These are phyloP conservation scores for Cyclophora punctaria DNA, from an alignment of 2,888 invertebrate species.

Conservation along the genomic window DNA sequence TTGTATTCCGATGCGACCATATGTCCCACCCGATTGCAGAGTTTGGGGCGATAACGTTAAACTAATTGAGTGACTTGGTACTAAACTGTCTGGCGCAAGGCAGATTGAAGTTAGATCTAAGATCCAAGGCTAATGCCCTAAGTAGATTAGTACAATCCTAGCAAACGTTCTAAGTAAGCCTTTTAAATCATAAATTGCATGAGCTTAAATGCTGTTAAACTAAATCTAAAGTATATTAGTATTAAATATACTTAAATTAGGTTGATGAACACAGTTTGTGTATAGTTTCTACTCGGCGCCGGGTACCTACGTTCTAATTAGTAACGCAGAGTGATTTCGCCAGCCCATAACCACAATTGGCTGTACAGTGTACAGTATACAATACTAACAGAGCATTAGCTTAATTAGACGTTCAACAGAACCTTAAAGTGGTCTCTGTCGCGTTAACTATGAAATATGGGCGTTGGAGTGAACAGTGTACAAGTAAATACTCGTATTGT, in stretches of 20 bases:
- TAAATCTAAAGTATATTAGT: too few relatives aligned
- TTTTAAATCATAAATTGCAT: too few relatives aligned
- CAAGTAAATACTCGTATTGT: background rate
- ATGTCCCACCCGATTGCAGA: constrained; percentile 3
- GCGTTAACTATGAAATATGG: background rate
- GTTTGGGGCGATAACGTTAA: constrained; percentile 12
- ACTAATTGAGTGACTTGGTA: constrained; percentile 17
- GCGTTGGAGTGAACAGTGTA: background rate
- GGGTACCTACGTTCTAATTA: background rate
- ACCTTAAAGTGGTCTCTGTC: background rate
- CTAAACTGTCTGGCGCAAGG: constrained; percentile 7
- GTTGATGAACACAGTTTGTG: too few relatives aligned
- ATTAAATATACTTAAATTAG: too few relatives aligned
- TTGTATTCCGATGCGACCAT: constrained; percentile 2
- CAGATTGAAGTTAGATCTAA: background rate
- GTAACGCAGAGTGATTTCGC: background rate
- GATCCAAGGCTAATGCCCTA: too few relatives aligned
- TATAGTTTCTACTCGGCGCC: too few relatives aligned
- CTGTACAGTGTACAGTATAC: background rate
- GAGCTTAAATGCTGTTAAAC: too few relatives aligned
- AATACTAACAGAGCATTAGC: constrained; percentile 3
- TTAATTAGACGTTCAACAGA: constrained; percentile 4
- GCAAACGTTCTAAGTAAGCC: too few relatives aligned
- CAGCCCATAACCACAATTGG: background rate
- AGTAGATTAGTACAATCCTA: too few relatives aligned